These are phyloP conservation scores for Rhinella marina DNA, from an alignment of 2,797 vertebrate genomes.

Conservation along the genomic window DNA sequence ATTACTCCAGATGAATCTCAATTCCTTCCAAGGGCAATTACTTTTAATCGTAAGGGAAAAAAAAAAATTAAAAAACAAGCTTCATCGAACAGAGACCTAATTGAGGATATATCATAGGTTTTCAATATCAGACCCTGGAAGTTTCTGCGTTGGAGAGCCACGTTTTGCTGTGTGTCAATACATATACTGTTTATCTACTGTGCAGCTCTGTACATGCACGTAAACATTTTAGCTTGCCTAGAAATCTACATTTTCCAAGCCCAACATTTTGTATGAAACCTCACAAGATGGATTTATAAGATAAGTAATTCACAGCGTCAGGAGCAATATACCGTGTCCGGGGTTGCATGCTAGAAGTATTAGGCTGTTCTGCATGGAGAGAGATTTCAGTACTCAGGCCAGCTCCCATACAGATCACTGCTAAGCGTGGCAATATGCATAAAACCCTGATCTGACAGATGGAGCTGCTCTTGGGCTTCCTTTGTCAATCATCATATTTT, in stretches of 20 bases:
- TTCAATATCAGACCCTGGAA: too few species aligned
- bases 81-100: neutral
- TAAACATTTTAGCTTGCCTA: neutral
- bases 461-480: neutral
- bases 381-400: constrained; percentile 55
- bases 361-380: neutral
- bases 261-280: neutral
- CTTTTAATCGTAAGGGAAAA: neutral
- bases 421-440: neutral
- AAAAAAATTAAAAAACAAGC: neutral
- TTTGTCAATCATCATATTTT: neutral
- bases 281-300: neutral
- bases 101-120: too few species aligned
- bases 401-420: constrained; percentile 41
- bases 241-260: neutral
- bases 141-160: too few species aligned
- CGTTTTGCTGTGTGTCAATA: neutral
- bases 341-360: neutral
- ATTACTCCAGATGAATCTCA: neutral
- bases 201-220: neutral
- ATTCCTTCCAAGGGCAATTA: neutral
- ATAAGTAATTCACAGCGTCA: constrained; percentile 6
- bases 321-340: neutral
- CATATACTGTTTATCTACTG: neutral
- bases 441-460: neutral